Evolutionary conservation across 2,113 vertebrate species (phyloP).

Genomic region (Acanthochromis polyacanthus): DNA sequence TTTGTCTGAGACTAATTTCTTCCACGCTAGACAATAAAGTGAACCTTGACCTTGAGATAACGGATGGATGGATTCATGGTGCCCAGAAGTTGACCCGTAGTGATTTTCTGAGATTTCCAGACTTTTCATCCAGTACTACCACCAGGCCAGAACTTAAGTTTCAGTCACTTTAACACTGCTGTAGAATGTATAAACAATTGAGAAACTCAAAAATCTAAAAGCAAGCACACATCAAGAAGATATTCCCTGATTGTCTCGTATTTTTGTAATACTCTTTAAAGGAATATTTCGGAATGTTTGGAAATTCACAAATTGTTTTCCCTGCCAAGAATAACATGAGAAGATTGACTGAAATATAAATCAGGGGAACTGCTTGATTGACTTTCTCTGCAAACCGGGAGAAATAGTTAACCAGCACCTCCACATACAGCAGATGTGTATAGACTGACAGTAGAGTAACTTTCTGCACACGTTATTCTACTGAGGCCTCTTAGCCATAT

Average conservation of each 20-base stretch:
- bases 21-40: too few relatives aligned
- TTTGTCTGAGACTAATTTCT: too few relatives aligned
- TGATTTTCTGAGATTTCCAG: neutral
- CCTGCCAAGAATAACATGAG: neutral
- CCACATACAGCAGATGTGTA: too few relatives aligned
- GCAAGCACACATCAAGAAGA: too few relatives aligned
- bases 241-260: too few relatives aligned
- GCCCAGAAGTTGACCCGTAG: neutral
- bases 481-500: constrained; percentile 2
- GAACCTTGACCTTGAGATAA: too few relatives aligned
- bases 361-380: neutral
- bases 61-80: neutral
- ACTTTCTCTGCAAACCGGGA: neutral
- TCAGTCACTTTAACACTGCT: neutral
- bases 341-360: neutral
- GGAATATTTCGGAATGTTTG: neutral
- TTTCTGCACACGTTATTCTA: neutral
- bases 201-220: neutral
- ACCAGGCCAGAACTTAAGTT: too few relatives aligned
- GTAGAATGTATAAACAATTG: neutral
- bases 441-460: too few relatives aligned
- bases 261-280: neutral
- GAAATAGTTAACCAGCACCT: neutral
- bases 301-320: neutral
- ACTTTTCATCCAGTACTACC: neutral